Base-by-base conservation (phyloP, 2,888 invertebrate genomes). In the Heliconius sara region DNA sequence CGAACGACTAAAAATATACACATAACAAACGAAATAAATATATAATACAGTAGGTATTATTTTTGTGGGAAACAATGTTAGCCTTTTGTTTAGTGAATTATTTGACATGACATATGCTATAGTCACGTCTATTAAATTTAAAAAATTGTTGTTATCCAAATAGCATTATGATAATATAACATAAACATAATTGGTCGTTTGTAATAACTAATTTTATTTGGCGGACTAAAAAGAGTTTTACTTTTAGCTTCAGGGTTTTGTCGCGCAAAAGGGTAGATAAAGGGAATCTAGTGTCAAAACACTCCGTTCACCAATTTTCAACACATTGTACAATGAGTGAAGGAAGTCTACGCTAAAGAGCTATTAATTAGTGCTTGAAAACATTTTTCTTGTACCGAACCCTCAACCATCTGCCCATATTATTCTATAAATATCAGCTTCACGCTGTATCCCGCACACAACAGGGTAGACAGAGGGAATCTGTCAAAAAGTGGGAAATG, bases 101-200 rank as follows among this genome's bases (percentile, higher is more conserved):
- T 65, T 65, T 47, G 25, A 19, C 25, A 68, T 70, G 47, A 70
- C 70, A 70, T 47, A 19, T 70, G 43, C n/a, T 25, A 9, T 43
- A 19, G 68, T 70, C 43, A 70, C 25, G 43, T 16, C 3, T 25
- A 70, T 70, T 43, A 68, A 13, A n/a, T 43, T 43, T 3, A 10
- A 68, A 68, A 68, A 68, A 65, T 30, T 27, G 65, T 27, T 65
- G 27, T 65, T 65, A 65, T 65, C 65, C 13, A 13, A 27, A 65
- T 65, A 65, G 27, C 27, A 65, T 65, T 65, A 65, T 7, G 65
- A 65, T 30, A 5, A 65, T 16, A 65, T 65, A 30, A 65, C 65
- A 27, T 7, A 57, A 16, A 52, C n/a, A 1, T 65, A 65, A 65
- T 65, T 65, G 25, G 13, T 16, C 0, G 0, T 25, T 5, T 25